Conservation (phyloP, 2,113 vertebrate species). For the Pseudorasbora parva region DNA sequence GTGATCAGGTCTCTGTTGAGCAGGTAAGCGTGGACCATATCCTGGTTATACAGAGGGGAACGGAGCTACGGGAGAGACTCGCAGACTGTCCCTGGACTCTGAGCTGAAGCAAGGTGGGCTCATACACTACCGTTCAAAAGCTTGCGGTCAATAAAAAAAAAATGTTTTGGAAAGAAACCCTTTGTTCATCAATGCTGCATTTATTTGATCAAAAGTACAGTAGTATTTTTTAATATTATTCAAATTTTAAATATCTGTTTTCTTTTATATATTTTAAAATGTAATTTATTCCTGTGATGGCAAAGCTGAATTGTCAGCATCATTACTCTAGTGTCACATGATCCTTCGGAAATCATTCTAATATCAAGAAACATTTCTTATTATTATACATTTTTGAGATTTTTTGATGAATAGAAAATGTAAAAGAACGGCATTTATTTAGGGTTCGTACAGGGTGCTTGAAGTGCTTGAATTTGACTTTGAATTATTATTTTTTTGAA, state of each 20-base stretch:
- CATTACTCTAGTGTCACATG: background rate
- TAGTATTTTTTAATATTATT: background rate
- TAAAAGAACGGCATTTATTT: background rate
- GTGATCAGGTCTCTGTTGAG: constrained; percentile 37
- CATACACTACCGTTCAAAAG: background rate
- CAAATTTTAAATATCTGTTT: background rate
- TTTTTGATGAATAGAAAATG: background rate
- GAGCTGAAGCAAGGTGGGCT: constrained; percentile 74
- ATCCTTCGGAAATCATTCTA: background rate
- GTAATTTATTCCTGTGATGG: background rate
- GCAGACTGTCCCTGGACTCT: constrained; percentile 75
- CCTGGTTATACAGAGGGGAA: constrained; percentile 71
- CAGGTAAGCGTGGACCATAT: constrained; percentile 72
- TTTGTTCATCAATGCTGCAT: background rate
- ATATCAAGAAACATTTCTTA: background rate
- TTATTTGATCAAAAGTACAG: background rate
- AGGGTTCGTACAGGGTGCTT: too few relatives aligned
- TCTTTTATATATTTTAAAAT: background rate
- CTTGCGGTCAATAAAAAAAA: background rate
- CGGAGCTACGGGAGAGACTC: constrained; percentile 61
- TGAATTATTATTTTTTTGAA: too few relatives aligned
- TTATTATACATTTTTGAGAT: background rate
- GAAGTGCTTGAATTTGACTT: too few relatives aligned
- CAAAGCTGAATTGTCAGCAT: background rate
- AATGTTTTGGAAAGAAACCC: background rate